Evolutionary conservation across 2,113 vertebrate genomes (phyloP).

Genomic region (Agapornis roseicollis): DNA sequence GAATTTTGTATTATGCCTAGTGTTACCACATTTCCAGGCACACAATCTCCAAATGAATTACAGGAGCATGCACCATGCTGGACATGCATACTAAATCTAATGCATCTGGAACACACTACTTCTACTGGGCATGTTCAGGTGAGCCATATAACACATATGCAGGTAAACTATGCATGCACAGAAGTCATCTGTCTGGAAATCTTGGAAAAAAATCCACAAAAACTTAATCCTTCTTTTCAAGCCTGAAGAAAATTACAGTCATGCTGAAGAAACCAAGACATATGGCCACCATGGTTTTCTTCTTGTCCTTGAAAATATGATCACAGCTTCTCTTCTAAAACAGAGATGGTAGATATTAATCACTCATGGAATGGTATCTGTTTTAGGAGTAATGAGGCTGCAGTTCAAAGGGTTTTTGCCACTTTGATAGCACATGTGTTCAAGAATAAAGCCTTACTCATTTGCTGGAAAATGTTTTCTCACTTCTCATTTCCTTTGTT

Average conservation of each 20-base stretch:
- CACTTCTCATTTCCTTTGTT: neutral
- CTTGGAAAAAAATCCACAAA: rapidly evolving
- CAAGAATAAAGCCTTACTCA: neutral
- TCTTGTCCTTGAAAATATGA: neutral
- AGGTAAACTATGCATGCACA: neutral
- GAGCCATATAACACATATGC: neutral
- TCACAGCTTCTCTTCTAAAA: neutral
- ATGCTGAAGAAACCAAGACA: neutral
- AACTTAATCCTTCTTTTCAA: neutral
- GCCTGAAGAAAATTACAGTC: neutral
- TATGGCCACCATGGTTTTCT: neutral
- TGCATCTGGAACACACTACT: neutral
- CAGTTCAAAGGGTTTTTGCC: neutral
- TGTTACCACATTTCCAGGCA: rapidly evolving
- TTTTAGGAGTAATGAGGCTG: neutral
- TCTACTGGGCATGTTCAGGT: neutral
- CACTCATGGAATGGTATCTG: neutral
- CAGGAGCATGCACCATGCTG: rapidly evolving
- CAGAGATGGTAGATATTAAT: neutral
- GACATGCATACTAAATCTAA: neutral
- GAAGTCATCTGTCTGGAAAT: neutral
- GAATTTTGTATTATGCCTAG: neutral
- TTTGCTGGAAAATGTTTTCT: neutral
- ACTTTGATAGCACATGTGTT: neutral
- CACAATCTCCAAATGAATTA: neutral